phyloP scores from a whole-genome alignment of 1,140 invertebrate species.

The Harlomillsia oculata region DNA sequence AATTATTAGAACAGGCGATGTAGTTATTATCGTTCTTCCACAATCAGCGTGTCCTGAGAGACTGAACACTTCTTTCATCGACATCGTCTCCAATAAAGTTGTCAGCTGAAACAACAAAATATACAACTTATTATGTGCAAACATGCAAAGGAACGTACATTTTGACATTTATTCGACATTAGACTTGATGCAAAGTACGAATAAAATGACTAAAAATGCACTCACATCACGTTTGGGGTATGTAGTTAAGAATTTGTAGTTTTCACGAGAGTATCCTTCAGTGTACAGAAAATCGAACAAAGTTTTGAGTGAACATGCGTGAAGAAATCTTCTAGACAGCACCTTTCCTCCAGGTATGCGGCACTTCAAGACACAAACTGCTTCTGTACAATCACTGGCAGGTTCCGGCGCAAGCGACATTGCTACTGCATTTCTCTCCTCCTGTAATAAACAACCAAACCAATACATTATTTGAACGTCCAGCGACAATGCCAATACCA shows the following conservation, averaged over 20 bases:
- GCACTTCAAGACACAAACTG: constrained; percentile 25
- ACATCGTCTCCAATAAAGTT: constrained; percentile 8
- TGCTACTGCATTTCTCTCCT: constrained; percentile 15
- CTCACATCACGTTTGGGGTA: constrained; percentile 36
- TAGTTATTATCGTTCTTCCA: constrained; percentile 32
- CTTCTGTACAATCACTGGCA: constrained; percentile 16
- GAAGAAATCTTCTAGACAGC: constrained; percentile 30
- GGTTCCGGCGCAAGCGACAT: constrained; percentile 29
- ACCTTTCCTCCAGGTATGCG: constrained; percentile 31
- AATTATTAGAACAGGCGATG: background rate
- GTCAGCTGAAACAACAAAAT: constrained; percentile 25
- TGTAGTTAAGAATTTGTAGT: constrained; percentile 32
- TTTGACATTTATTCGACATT: background rate
- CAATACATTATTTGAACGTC: too few relatives aligned
- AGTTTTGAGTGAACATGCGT: constrained; percentile 21
- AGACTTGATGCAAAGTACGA: background rate
- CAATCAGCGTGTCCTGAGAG: constrained; percentile 35
- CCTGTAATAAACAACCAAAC: constrained; percentile 2
- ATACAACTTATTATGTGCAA: background rate
- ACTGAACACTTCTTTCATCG: constrained; percentile 30
- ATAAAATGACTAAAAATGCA: background rate
- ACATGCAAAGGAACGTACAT: background rate
- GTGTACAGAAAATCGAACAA: constrained; percentile 33
- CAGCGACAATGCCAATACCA: too few relatives aligned
- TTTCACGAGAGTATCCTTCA: constrained; percentile 32